Base-by-base conservation (phyloP, 2,888 invertebrate genomes). In the Pyrgus malvae region DNA sequence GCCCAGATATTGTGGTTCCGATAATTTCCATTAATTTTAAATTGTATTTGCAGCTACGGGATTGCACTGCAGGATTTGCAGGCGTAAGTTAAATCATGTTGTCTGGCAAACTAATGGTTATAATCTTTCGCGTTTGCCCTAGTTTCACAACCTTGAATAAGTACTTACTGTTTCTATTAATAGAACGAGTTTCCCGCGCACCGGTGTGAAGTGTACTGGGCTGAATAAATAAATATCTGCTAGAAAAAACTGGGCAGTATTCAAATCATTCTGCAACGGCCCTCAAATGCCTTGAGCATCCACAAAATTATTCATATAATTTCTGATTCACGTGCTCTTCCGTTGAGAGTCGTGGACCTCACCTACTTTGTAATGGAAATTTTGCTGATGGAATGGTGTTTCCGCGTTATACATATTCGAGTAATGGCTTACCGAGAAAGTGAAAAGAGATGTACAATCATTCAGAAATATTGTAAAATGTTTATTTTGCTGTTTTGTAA, bases 101-200 rank as follows among this genome's bases (percentile, higher is more conserved):
- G 74, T 70, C 57, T 59, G 57, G 58, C 58, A 55, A 40, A 40
- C 54, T 55, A 62, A 63, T 60, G 60, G 61, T 61, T 64, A 63
- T 65, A 67, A 70, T 69, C 64, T 80, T 78, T 74, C 72, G 73
- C 74, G 73, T 77, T 80, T 77, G 83, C 67, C 85, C 85, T 75
- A 84, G 84, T 81, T 86, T 74, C 70, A 61, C 76, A 82, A 82
- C 86, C 87, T 86, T 86, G 85, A 80, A 70, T 72, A 72, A 68
- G 74, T 79, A 54, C 78, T 72, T 64, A 66, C 65, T 68, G 76
- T 71, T 78, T 78, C 81, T 83, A 83, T 78, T 83, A 81, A 81
- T 82, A 73, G 66, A 74, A 72, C 72, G 73, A 69, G 74, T 74
- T 77, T 77, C 75, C 76, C 77, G 68, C 74, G 73, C 68, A 45